A percentile compares a stretch with the other conserved stretches of the same genome.
Conservation (phyloP, 2,888 invertebrate genomes). For the Pelosia muscerda region DNA sequence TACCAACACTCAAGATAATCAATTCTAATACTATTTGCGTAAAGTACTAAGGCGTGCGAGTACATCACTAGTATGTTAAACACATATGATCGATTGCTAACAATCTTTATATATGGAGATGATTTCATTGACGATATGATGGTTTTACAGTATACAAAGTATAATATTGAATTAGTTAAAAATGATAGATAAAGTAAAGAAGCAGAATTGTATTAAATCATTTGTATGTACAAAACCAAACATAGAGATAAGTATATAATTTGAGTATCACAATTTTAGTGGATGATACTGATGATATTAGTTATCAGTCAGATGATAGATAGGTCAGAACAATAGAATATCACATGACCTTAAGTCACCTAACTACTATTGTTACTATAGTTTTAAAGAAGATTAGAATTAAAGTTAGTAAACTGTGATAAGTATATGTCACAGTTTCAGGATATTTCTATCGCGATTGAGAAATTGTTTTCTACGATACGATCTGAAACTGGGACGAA, state of each 20-base stretch:
- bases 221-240: slow-evolving; percentile 1
- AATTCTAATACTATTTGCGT: neutral
- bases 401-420: slow-evolving; percentile 10
- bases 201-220: neutral
- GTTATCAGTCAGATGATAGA: too few relatives aligned
- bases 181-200: neutral
- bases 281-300: too few relatives aligned
- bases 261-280: neutral
- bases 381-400: neutral
- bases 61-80: slow-evolving; percentile 34
- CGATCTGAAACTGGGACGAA: slow-evolving; percentile 44
- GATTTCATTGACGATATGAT: slow-evolving; percentile 35
- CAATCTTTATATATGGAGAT: slow-evolving; percentile 36
- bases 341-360: neutral
- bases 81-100: slow-evolving; percentile 38
- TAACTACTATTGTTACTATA: neutral
- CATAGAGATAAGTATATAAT: neutral
- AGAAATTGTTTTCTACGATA: slow-evolving; percentile 32
- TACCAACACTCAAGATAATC: neutral
- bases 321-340: neutral
- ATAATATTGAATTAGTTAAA: slow-evolving; percentile 4
- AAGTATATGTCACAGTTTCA: slow-evolving; percentile 15
- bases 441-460: slow-evolving; percentile 17
- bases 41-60: neutral
- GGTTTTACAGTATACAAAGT: slow-evolving; percentile 5